Percentiles rank a stretch among this genome's conserved stretches.
Conservation (phyloP, 1,140 invertebrate species). For the Campoletis sonorensis region DNA sequence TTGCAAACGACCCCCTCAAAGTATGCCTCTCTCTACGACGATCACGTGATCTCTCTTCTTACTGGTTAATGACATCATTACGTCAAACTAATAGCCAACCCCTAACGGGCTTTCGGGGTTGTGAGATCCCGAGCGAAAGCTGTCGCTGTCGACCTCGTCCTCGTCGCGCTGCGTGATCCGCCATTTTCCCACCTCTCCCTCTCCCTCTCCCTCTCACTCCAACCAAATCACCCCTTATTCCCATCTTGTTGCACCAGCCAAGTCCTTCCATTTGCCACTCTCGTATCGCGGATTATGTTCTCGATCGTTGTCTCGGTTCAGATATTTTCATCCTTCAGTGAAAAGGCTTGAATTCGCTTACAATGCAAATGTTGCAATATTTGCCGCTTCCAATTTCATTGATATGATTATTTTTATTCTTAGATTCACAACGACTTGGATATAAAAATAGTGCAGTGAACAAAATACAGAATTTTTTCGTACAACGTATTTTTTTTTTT, state of each 20-base stretch:
- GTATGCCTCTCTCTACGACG: conserved; percentile 38
- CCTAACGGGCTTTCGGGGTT: conserved; percentile 55
- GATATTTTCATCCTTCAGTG: not conserved
- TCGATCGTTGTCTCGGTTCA: conserved; percentile 31
- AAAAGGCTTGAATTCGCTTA: not conserved
- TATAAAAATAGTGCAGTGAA: too few species aligned
- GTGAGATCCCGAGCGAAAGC: conserved; percentile 34
- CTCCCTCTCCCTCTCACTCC: not conserved
- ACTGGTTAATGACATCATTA: conserved; percentile 68
- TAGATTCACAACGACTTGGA: too few species aligned
- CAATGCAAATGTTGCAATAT: not conserved
- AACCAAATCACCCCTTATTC: conserved; percentile 18
- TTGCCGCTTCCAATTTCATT: too few species aligned
- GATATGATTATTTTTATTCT: too few species aligned
- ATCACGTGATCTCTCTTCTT: conserved; percentile 60
- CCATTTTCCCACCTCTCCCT: not conserved
- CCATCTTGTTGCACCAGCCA: conserved; percentile 18
- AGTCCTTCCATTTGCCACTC: conserved; percentile 22
- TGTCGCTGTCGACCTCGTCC: conserved; percentile 22
- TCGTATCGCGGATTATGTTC: conserved; percentile 40
- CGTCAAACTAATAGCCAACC: conserved; percentile 65
- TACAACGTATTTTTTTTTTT: too few species aligned
- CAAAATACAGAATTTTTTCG: too few species aligned
- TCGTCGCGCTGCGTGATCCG: not conserved
- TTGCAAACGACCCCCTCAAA: conserved; percentile 11